Base-by-base conservation (phyloP, 2,797 vertebrate genomes). In the Hippopotamyrus pictus region DNA sequence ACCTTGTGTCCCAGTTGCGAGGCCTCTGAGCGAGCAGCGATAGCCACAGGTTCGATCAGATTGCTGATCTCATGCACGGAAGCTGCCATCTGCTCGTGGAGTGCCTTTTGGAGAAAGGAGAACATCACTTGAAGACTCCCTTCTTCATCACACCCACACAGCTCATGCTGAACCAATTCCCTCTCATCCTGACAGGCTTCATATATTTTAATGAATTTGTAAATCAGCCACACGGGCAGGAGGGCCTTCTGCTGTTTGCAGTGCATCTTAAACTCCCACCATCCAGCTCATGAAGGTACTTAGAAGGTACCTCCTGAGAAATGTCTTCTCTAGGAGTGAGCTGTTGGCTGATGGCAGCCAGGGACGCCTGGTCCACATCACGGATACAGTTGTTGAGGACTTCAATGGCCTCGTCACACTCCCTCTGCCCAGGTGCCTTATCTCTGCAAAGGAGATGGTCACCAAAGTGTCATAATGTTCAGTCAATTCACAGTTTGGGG, bases 1-100 rank as follows among this genome's bases (percentile, higher is more conserved):
- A 99, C 99, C 98, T 99, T 99, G 94, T 99, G 99, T 84, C 99
- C 99, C 51, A 99, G 94, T 91, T 99, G 98, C 0, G 99, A 99
- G 79, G 98, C 98, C 90, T 99, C 98, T 0, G 97, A 97, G 7
- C 96, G 95, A 0, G 98, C 98, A 0, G 98, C 97, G 0, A 97
- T 92, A 48, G 97, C 98, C 86, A 99, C 96, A 0, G 99, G 98
- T 89, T 99, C 98, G 0, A 99, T 99, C 90, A 99, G 93, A 93
- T 98, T 97, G 91, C 96, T 99, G 94, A 99, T 99, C 93, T 99
- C 98, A 90, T 99, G 97, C 1, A 99, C 98, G 0, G 99, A 98
- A 0, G 97, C 98, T 5, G 98, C 97, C 98, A 99, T 99, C 95
- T 99, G 98, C 90, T 97, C 97, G 89, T 99, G 98, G 90, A 99